Evolutionary conservation across 2,888 invertebrate genomes (phyloP), one percentile per base, ranked within the genome.

Genomic region (Meloe dianella): DNA sequence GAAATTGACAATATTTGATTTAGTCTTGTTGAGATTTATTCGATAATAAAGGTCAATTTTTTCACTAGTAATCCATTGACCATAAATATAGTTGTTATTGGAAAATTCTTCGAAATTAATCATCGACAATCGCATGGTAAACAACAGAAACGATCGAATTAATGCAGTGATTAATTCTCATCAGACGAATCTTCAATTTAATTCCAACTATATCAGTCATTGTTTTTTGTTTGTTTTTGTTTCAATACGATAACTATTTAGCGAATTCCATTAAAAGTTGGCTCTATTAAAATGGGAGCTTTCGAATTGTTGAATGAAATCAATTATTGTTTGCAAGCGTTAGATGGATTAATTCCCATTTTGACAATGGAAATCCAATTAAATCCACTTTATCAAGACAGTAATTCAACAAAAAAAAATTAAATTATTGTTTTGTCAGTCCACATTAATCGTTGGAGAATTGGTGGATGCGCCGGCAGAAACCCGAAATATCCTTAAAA

Each of bases 251-350:
- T 14, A 27, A 54, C 27, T 54, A 54, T 54, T 51, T 54, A n/a
- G 54, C 14, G 54, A 27, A 54, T 54, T 24, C 27, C 54, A 54
- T 54, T 54, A 54, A 54, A 54, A 54, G 2, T 54, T n/a, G 54
- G 10, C 54, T 27, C 14, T 27, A 27, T 54, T 27, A 27, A 54
- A n/a, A 54, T 22, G 54, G n/a, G 7, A 54, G 54, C 24, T 54
- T 14, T 1, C 0, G 24, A 24, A 54, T 54, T 24, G 54, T 54
- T 27, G 24, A 12, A 27, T 27, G 14, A 54, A 54, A 27, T 54
- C 27, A 54, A 54, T 54, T 54, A 27, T 14, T 27, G 27, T 54
- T 27, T 8, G 4, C 8, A 24, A 7, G 14, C 24, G 14, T 24
- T 27, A 12, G 14, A 14, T 27, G 22, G 14, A 27, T 27, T 54